phyloP scores from a whole-genome alignment of 1,140 invertebrate genomes.

The Caenorhabditis elegans region WBcel235 BX284603.4:6967501-6968000 shows the following conservation, averaged over 20 bases:
- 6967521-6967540: constrained; percentile 9
- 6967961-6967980: background rate
- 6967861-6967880: background rate
- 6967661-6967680: background rate
- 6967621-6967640: background rate
- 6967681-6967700: background rate
- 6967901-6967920: background rate
- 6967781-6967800: background rate
- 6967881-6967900: background rate
- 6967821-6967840: background rate
- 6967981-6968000: background rate
- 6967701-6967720: background rate
- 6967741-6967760: background rate
- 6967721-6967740: background rate
- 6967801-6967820: background rate
- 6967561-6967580: background rate
- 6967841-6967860: background rate
- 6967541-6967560: background rate
- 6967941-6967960: background rate
- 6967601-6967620: background rate
- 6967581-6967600: background rate
- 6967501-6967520: constrained; percentile 6
- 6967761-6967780: background rate
- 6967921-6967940: background rate
- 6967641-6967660: background rate